phyloP scores from a whole-genome alignment of 2,113 vertebrate genomes.

The Corythaeola cristata region DNA sequence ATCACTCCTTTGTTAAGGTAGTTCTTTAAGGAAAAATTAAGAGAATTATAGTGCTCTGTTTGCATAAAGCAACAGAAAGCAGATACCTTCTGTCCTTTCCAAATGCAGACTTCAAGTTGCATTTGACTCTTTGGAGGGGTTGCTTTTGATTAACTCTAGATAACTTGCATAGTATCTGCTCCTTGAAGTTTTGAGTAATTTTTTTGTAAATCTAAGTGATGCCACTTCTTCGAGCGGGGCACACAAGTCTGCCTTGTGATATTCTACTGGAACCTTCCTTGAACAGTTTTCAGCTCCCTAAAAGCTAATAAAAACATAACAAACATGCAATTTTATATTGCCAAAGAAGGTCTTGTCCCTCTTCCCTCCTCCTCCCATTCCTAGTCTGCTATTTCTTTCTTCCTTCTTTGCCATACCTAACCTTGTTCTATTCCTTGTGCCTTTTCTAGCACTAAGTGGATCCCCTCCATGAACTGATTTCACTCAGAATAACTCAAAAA shows the following conservation, averaged over 20 bases:
- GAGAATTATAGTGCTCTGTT: neutral
- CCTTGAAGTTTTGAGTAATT: neutral
- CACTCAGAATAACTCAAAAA: neutral
- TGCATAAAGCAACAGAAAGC: neutral
- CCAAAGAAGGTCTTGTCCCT: rapidly evolving
- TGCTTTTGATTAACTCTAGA: neutral
- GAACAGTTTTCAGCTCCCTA: neutral
- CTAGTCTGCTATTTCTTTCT: neutral
- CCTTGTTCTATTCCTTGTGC: neutral
- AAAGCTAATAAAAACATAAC: neutral
- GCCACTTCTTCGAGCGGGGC: neutral
- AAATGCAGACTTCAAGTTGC: neutral
- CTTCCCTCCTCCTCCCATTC: neutral
- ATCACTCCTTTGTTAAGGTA: neutral
- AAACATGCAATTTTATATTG: neutral
- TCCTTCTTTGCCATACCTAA: neutral
- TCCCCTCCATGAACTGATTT: neutral
- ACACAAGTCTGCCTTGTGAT: neutral
- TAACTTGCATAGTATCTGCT: neutral
- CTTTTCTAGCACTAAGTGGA: neutral
- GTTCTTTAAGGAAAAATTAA: neutral
- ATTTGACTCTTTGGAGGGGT: neutral
- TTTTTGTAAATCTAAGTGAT: neutral
- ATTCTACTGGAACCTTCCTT: neutral
- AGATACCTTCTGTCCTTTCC: neutral